These are phyloP conservation scores for Enteromius treurensis DNA, from an alignment of 2,797 vertebrate species.

Conservation along the genomic window DNA sequence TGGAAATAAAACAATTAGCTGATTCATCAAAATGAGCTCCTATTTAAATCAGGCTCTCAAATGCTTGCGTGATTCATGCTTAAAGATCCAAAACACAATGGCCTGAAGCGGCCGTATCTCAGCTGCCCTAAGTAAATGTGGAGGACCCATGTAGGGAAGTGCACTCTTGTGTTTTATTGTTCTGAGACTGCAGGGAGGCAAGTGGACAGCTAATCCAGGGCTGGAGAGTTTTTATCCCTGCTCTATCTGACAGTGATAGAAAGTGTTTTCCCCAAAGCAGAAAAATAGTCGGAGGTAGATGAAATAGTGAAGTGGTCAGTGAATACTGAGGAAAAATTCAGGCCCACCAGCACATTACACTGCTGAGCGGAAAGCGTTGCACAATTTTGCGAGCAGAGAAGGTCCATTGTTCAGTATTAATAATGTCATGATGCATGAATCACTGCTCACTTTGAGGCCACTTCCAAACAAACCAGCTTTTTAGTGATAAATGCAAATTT, in stretches of 20 bases:
- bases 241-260: conserved; percentile 83
- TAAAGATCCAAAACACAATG: conserved; percentile 72
- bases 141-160: conserved; percentile 63
- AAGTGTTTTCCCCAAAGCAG: conserved; percentile 83
- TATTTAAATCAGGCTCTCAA: conserved; percentile 33
- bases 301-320: conserved; percentile 79
- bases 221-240: conserved; percentile 76
- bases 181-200: conserved; percentile 67
- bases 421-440: not conserved
- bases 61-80: conserved; percentile 45
- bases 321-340: conserved; percentile 71
- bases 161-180: conserved; percentile 75
- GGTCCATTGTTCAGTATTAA: not conserved
- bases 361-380: not conserved
- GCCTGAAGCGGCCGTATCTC: conserved; percentile 57
- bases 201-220: conserved; percentile 77
- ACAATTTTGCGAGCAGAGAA: not conserved
- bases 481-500: not conserved
- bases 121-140: conserved; percentile 69
- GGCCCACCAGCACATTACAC: conserved; percentile 64
- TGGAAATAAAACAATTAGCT: conserved; percentile 13
- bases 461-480: not conserved
- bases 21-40: conserved; percentile 34
- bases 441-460: not conserved
- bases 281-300: conserved; percentile 82